Evolutionary conservation across 1,140 invertebrate genomes (phyloP).

Genomic region (Uloborus diversus): DNA sequence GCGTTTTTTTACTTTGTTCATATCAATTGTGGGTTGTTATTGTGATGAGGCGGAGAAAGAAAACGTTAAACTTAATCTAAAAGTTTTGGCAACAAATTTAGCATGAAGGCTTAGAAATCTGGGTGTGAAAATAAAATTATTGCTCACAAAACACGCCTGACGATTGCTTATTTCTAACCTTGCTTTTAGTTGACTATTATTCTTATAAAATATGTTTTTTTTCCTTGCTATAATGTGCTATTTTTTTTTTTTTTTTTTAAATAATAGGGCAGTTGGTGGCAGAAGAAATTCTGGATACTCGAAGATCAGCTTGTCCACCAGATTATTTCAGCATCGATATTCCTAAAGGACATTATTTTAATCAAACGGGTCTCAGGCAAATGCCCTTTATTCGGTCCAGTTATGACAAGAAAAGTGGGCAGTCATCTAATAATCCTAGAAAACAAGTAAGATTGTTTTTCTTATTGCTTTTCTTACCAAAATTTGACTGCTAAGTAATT

Average conservation of each 20-base stretch:
- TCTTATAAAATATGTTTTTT: neutral
- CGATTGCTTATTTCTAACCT: too few species aligned
- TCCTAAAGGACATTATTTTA: slow-evolving; percentile 65
- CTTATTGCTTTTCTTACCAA: too few species aligned
- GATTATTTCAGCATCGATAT: slow-evolving; percentile 72
- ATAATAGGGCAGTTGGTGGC: slow-evolving; percentile 71
- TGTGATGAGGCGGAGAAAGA: too few species aligned
- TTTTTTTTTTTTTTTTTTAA: slow-evolving; percentile 33
- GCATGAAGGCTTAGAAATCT: too few species aligned
- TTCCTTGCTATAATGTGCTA: neutral
- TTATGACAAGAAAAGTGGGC: slow-evolving; percentile 68
- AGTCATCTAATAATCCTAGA: slow-evolving; percentile 70
- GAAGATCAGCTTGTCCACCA: slow-evolving; percentile 70
- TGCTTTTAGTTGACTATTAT: too few species aligned
- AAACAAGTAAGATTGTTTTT: slow-evolving; percentile 66
- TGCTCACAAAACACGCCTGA: too few species aligned
- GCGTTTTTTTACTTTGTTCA: too few species aligned
- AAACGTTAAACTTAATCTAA: too few species aligned
- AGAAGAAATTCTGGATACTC: slow-evolving; percentile 74
- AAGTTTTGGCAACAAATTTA: too few species aligned
- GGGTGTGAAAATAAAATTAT: too few species aligned
- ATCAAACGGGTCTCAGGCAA: slow-evolving; percentile 61
- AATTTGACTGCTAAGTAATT: too few species aligned
- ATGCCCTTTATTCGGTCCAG: slow-evolving; percentile 69
- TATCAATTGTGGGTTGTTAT: too few species aligned